Percentiles rank a stretch among this genome's conserved stretches.
These are phyloP conservation scores for Mystacornis crossleyi DNA, from an alignment of 2,113 vertebrate genomes.

Conservation along the genomic window DNA sequence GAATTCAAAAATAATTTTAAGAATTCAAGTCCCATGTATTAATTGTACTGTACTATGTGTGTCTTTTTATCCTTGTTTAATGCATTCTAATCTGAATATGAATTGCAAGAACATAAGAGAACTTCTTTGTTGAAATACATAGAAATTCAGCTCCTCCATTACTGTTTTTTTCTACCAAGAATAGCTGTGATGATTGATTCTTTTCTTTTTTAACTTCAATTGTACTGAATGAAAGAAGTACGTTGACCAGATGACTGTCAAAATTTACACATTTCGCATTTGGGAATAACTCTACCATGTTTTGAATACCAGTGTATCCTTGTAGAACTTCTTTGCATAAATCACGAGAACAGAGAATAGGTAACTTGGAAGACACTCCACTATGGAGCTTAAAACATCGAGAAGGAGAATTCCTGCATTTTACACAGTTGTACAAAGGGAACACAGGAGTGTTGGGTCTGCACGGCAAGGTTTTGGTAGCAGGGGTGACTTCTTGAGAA, in stretches of 20 bases:
- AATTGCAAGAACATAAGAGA: background rate
- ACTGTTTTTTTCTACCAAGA: background rate
- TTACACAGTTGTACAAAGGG: background rate
- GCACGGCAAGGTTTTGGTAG: background rate
- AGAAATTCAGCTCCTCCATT: background rate
- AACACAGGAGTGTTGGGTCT: background rate
- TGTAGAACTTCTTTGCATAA: background rate
- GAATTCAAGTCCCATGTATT: background rate
- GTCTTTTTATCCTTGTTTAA: background rate
- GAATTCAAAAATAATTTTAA: background rate
- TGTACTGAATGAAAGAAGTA: background rate
- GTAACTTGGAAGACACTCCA: background rate
- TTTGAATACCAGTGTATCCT: background rate
- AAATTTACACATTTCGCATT: background rate
- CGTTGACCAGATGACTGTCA: background rate
- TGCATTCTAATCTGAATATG: background rate
- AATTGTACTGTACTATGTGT: background rate
- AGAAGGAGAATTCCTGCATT: background rate
- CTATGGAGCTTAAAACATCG: background rate
- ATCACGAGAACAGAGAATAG: background rate
- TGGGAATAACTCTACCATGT: background rate
- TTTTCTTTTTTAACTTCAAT: background rate
- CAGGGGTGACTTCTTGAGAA: background rate
- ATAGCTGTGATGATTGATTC: background rate
- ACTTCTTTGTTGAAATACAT: background rate